phyloP scores from a whole-genome alignment of 2,888 invertebrate species.

The Melikaiella ostensackeni region DNA sequence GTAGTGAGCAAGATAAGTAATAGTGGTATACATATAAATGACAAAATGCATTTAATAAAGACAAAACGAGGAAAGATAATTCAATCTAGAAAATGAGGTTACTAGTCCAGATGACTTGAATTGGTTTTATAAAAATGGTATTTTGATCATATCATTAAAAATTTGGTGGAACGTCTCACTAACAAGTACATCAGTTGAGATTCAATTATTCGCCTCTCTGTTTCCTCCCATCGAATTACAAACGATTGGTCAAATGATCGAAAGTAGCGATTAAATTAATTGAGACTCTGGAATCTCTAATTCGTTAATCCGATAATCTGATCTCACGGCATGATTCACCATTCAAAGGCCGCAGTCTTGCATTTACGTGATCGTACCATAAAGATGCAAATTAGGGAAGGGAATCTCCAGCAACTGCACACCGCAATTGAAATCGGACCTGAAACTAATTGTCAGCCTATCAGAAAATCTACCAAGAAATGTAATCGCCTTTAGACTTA shows the following conservation, averaged over 20 bases:
- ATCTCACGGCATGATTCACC: conserved; percentile 33
- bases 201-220: conserved; percentile 25
- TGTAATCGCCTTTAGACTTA: conserved; percentile 24
- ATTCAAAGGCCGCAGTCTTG: conserved; percentile 22
- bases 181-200: conserved; percentile 8
- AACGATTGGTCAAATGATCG: conserved; percentile 32
- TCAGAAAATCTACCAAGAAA: conserved; percentile 36
- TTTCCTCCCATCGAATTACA: conserved; percentile 25
- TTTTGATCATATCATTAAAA: conserved; percentile 5
- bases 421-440: conserved; percentile 39
- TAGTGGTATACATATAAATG: too few relatives aligned
- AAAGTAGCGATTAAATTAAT: conserved; percentile 40
- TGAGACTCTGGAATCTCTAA: conserved; percentile 33
- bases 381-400: conserved; percentile 34
- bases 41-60: too few relatives aligned
- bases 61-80: not conserved
- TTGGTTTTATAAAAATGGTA: not conserved
- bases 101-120: not conserved
- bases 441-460: conserved; percentile 38
- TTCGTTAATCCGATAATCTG: conserved; percentile 40
- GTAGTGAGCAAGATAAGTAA: too few relatives aligned
- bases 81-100: not conserved
- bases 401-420: conserved; percentile 31
- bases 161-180: not conserved
- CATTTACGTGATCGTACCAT: conserved; percentile 31